Percentiles rank a stretch among this genome's conserved stretches.
Conservation (phyloP, 2,797 vertebrate species). For the Philypnodon macrostomus region DNA sequence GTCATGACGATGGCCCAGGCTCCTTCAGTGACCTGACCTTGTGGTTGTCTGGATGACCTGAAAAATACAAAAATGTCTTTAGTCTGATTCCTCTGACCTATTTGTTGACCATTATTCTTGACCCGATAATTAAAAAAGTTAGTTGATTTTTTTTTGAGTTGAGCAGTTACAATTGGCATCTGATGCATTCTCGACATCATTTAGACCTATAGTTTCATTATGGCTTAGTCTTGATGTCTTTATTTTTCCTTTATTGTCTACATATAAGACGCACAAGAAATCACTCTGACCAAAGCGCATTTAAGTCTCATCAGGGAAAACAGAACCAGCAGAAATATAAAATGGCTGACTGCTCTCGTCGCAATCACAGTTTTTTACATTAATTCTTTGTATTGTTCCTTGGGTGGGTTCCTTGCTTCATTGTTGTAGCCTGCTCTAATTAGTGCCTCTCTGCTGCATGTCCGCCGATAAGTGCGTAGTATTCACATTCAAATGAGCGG, state of each 20-base stretch:
- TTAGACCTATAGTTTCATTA: too few species aligned
- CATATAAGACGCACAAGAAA: too few species aligned
- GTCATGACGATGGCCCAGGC: slow-evolving; percentile 44
- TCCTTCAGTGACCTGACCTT: slow-evolving; percentile 62
- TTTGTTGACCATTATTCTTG: too few species aligned
- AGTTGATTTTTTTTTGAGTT: too few species aligned
- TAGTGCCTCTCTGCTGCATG: slow-evolving; percentile 37
- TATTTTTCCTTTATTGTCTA: too few species aligned
- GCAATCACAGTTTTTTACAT: slow-evolving; percentile 65
- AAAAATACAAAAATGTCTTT: neutral
- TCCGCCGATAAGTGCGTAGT: neutral
- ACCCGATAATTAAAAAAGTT: too few species aligned
- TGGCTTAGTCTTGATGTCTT: too few species aligned
- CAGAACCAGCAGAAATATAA: slow-evolving; percentile 54
- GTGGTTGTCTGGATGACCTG: slow-evolving; percentile 33
- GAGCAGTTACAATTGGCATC: too few species aligned
- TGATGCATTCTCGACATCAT: too few species aligned
- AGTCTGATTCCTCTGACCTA: too few species aligned
- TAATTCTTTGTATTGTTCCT: slow-evolving; percentile 64
- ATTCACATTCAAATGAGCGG: slow-evolving; percentile 30
- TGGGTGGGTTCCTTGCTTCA: slow-evolving; percentile 47
- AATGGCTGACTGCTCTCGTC: slow-evolving; percentile 51
- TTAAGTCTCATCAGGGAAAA: too few species aligned
- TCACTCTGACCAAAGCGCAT: too few species aligned
- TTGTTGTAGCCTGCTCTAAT: slow-evolving; percentile 55